A percentile compares a stretch with the other conserved stretches of the same genome.
phyloP scores from a whole-genome alignment of 2,113 vertebrate species.

The Ciconia boyciana region DNA sequence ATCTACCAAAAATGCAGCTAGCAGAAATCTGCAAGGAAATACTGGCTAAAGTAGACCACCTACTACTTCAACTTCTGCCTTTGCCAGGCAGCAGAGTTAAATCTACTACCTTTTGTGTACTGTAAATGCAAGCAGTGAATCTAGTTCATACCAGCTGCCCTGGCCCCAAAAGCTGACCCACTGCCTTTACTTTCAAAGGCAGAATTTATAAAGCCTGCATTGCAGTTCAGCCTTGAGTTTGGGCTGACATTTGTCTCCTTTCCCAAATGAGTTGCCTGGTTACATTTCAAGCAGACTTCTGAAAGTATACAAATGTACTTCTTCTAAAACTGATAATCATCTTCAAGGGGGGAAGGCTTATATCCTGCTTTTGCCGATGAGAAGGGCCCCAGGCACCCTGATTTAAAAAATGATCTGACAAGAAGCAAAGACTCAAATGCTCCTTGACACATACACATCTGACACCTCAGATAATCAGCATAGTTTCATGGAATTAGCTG shows the following conservation, averaged over 20 bases:
- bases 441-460: constrained; percentile 48
- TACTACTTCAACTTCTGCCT: background rate
- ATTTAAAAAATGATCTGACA: constrained; percentile 63
- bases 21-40: background rate
- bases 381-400: constrained; percentile 50
- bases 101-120: background rate
- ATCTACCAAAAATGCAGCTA: background rate
- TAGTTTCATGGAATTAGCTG: constrained; percentile 51
- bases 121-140: background rate
- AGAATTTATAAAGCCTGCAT: background rate
- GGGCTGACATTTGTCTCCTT: constrained; percentile 43
- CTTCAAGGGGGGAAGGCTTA: constrained; percentile 3
- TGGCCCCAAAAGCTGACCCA: constrained; percentile 3
- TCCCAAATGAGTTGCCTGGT: constrained; percentile 31
- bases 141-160: background rate
- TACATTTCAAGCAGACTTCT: constrained; percentile 47
- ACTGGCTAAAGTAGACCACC: background rate
- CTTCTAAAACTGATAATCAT: constrained; percentile 52
- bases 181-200: constrained; percentile 3
- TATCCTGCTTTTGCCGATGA: constrained; percentile 56
- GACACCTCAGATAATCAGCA: constrained; percentile 63
- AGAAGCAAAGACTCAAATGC: constrained; percentile 29
- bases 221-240: constrained; percentile 7
- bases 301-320: constrained; percentile 47
- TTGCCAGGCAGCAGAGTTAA: background rate